These are phyloP conservation scores for Drosophila anceps DNA, from an alignment of 2,888 invertebrate genomes.

Conservation along the genomic window DNA sequence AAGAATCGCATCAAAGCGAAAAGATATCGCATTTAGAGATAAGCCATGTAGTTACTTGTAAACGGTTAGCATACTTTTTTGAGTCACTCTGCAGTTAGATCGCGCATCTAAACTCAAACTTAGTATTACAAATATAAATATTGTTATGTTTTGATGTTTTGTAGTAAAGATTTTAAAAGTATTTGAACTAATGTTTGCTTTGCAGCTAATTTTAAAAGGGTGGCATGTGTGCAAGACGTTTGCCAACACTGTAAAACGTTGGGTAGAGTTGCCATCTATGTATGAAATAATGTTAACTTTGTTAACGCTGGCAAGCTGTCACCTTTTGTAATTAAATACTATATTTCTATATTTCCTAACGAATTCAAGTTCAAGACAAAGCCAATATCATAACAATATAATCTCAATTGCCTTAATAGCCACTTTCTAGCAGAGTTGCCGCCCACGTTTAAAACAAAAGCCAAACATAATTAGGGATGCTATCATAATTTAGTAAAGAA, in stretches of 20 bases:
- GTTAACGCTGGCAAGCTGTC: neutral
- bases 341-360: neutral
- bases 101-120: constrained; percentile 10
- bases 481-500: too few species aligned
- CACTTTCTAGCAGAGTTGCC: neutral
- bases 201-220: neutral
- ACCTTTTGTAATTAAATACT: neutral
- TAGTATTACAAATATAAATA: constrained; percentile 15
- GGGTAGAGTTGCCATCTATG: neutral
- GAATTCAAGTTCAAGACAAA: neutral
- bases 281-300: too few species aligned
- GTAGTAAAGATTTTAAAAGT: constrained; percentile 6
- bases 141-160: constrained; percentile 9
- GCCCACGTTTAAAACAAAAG: too few species aligned
- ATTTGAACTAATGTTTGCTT: neutral
- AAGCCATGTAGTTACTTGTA: neutral
- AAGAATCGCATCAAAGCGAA: constrained; percentile 79
- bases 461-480: too few species aligned
- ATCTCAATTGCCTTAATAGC: neutral
- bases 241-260: neutral
- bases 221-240: neutral
- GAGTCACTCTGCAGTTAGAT: constrained; percentile 18
- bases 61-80: constrained; percentile 3
- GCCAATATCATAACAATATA: neutral
- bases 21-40: constrained; percentile 64